These are phyloP conservation scores for Pararge aegeria DNA, from an alignment of 1,140 invertebrate genomes.

Conservation along the genomic window DNA sequence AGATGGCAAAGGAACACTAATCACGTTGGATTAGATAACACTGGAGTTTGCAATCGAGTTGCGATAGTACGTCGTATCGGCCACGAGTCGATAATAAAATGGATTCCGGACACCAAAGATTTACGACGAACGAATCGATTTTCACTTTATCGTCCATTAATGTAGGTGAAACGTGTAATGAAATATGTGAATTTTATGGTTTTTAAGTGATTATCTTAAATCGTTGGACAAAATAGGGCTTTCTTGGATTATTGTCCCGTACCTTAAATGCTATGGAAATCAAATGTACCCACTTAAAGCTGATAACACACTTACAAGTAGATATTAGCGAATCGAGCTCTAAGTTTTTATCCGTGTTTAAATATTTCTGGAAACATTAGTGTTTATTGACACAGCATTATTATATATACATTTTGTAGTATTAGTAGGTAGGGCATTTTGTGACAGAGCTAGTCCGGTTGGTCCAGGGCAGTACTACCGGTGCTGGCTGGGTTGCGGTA, in stretches of 20 bases:
- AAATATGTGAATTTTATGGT: conserved; percentile 19
- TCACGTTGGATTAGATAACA: conserved; percentile 36
- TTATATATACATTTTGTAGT: no score
- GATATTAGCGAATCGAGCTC: no score
- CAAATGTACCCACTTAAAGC: no score
- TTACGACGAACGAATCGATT: conserved; percentile 28
- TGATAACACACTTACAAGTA: no score
- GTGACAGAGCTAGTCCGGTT: no score
- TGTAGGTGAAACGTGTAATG: conserved; percentile 19
- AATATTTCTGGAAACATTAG: no score
- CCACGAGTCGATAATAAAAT: conserved; percentile 32
- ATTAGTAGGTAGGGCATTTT: no score
- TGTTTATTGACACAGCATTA: no score
- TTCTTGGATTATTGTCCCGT: neutral
- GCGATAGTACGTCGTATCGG: conserved; percentile 26
- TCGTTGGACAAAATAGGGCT: neutral
- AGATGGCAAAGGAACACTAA: conserved; percentile 30
- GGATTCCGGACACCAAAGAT: conserved; percentile 29
- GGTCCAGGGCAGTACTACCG: no score
- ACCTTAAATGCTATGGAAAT: no score
- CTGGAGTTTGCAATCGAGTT: conserved; percentile 27
- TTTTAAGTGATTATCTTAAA: neutral
- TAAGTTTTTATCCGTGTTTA: no score
- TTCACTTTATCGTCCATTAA: conserved; percentile 27
- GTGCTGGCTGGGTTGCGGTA: no score